Conservation (phyloP, 2,888 invertebrate genomes). For the Ophion slaviceki region DNA sequence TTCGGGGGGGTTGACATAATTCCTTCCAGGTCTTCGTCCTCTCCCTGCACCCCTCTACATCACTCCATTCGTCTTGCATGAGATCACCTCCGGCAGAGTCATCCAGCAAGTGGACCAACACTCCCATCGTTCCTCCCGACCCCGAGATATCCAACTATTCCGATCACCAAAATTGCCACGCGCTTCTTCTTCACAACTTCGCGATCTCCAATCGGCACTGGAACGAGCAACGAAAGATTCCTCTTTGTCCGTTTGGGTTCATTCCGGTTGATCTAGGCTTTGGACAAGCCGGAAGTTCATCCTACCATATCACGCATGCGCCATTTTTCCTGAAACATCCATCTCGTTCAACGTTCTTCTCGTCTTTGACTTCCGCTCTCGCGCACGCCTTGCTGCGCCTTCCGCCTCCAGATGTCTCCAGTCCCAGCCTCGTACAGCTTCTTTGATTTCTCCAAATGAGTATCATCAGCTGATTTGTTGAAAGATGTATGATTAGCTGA, state of each 20-base stretch:
- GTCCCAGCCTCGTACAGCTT: neutral
- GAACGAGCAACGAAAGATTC: neutral
- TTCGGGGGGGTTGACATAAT: slow-evolving; percentile 16
- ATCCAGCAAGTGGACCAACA: slow-evolving; percentile 65
- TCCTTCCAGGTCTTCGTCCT: slow-evolving; percentile 7
- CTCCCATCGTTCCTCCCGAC: slow-evolving; percentile 66
- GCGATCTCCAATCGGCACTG: neutral
- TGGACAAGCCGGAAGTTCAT: too few relatives aligned
- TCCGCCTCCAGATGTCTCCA: neutral
- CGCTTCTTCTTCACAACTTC: slow-evolving; percentile 29
- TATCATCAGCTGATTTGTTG: too few relatives aligned
- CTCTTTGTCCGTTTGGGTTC: neutral
- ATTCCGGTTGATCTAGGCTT: too few relatives aligned
- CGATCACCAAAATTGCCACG: slow-evolving; percentile 73
- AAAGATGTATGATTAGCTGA: too few relatives aligned
- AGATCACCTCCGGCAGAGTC: slow-evolving; percentile 38
- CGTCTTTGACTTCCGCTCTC: neutral
- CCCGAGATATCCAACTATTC: slow-evolving; percentile 74
- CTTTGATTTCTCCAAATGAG: too few relatives aligned
- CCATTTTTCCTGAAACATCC: too few relatives aligned
- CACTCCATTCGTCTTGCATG: slow-evolving; percentile 46
- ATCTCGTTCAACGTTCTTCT: too few relatives aligned
- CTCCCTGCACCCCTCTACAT: neutral
- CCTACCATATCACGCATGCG: too few relatives aligned
- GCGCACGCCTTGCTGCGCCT: neutral